Evolutionary conservation across 1,140 invertebrate genomes (phyloP), one percentile per base, ranked within the genome.

Genomic region (Temnothorax longispinosus): DNA sequence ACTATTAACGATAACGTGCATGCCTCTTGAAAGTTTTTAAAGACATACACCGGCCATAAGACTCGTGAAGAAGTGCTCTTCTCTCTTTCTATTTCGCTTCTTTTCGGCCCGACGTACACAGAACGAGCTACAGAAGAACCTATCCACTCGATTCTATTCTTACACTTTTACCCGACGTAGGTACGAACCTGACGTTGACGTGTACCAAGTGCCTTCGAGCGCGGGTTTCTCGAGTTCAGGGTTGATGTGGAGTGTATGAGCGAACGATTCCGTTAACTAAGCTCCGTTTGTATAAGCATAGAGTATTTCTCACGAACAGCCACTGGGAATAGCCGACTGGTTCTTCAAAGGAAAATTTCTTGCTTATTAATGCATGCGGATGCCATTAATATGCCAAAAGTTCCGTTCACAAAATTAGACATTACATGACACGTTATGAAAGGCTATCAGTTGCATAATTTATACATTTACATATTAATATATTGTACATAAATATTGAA

Each of bases 181-280:
- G 62, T 35, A 86, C 88, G 67, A 69, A 87, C 56, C 41, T 90
- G 90, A 91, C 90, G 64, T 91, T 91, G 90, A 91, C 89, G 87
- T 76, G 78, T 60, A 62, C 90, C 89, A 91, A 91, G 87, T 89
- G 69, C 74, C 80, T 88, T 62, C 86, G 47, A 60, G 77, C 74
- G 77, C 74, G 69, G 75, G 41, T 85, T 78, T 87, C 80, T 72
- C 60, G 47, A 44, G 69, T 87, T 85, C 87, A 75, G 71, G 47
- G 87, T 77, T 85, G 87, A 91, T 82, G 87, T 87, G 21, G 62
- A 89, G 60, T 91, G 80, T 87, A 87, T 44, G 67, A 82, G 58
- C 75, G 88, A 90, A 90, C 62, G 87, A 91, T 90, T 91, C 89
- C 90, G 90, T 91, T 91, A 90, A 88, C 89, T 88, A 62, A 87